Evolutionary conservation across 2,797 vertebrate species (phyloP), one percentile per base, ranked within the genome.

Genomic region (Anas bernieri): DNA sequence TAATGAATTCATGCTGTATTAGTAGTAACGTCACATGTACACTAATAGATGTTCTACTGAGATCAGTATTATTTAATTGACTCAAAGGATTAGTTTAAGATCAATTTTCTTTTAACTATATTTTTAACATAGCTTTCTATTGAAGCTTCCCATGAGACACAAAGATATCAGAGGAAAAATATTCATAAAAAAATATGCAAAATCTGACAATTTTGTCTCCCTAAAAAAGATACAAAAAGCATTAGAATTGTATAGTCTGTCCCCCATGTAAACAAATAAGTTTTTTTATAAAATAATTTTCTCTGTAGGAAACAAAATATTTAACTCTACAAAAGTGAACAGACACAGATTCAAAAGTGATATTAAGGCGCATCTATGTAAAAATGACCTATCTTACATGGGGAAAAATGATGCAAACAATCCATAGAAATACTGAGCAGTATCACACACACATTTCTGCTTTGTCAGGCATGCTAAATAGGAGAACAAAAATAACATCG

Each of bases 1-100:
- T 93, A 97, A 96, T 96, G 92, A 96, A 95, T 96, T 92, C 84
- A 93, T 90, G 93, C 88, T 91, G 93, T 78, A 96, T 94, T 93
- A 92, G 88, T 26, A 96, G 87, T 90, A 96, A 92, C 61, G 81
- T 95, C 93, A 86, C 80, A 91, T 78, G 79, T 92, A 96, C 50
- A 45, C 81, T 96, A 95, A 96, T 96, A 93, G 70, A 92, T 84
- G 85, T 95, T 96, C 87, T 95, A 93, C 88, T 77, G 94, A 96
- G 88, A 94, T 95, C 75, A 55, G 80, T 93, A 94, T 96, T 93
- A 93, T 93, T 96, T 96, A 95, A 96, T 92, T 90, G 86, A 89
- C 86, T 94, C 76, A 92, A 95, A 96, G 91, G 92, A 96, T 96
- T 96, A 92, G 54, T 91, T 83, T 91, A 77, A 91, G 92, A 94